Percentiles rank a stretch among this genome's conserved stretches.
These are phyloP conservation scores for Ceratosolen fusciceps DNA, from an alignment of 1,140 invertebrate species.

Conservation along the genomic window DNA sequence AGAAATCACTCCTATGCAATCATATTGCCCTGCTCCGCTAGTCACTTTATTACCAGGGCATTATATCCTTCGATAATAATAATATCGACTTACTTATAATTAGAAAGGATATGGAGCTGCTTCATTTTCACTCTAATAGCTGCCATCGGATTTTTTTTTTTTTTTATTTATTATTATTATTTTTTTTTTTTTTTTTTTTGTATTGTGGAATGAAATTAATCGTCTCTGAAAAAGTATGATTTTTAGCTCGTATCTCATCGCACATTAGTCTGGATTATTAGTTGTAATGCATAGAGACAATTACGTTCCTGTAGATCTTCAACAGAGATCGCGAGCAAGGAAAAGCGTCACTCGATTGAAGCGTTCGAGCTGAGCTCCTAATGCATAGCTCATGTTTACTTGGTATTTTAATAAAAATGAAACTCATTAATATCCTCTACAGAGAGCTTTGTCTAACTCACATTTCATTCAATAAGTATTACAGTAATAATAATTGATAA, in stretches of 20 bases:
- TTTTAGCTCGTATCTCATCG: not conserved
- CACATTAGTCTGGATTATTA: not conserved
- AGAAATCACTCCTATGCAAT: not conserved
- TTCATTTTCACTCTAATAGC: not conserved
- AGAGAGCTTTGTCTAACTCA: no score
- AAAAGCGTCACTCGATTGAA: no score
- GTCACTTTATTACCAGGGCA: no score
- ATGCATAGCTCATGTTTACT: no score
- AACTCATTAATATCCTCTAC: not conserved
- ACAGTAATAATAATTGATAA: no score
- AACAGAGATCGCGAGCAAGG: no score
- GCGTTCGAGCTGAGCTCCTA: no score
- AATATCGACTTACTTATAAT: slow-evolving; percentile 1
- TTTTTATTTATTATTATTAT: not conserved
- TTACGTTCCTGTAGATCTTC: no score
- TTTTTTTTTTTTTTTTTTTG: not conserved
- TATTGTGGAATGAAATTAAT: not conserved
- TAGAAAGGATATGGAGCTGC: not conserved
- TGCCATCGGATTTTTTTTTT: not conserved
- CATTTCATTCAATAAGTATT: no score
- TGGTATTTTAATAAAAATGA: slow-evolving; percentile 22
- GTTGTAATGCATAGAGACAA: no score
- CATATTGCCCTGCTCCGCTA: not conserved
- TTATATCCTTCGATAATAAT: not conserved
- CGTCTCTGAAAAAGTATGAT: not conserved